Evolutionary conservation across 2,888 invertebrate species (phyloP).

Genomic region (Pristionchus japonicus): DNA sequence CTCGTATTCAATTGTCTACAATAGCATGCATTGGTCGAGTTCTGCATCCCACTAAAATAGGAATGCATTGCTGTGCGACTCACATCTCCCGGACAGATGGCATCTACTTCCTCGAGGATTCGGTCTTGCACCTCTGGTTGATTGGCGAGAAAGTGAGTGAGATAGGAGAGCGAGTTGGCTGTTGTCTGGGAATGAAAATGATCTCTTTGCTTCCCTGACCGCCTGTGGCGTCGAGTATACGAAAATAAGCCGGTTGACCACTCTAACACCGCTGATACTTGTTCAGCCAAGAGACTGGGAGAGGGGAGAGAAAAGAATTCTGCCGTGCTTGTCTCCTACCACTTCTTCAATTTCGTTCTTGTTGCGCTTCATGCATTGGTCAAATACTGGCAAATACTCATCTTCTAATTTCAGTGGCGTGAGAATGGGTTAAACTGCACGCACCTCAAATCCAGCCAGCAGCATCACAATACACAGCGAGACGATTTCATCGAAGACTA

Average conservation of each 20-base stretch:
- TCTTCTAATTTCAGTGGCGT: no score
- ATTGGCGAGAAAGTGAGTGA: constrained; percentile 53
- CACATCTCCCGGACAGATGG: constrained; percentile 51
- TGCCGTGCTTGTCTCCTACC: no score
- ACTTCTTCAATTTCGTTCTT: no score
- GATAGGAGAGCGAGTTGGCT: constrained; percentile 53
- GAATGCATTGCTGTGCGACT: not conserved
- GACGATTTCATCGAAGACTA: constrained; percentile 64
- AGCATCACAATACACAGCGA: constrained; percentile 66
- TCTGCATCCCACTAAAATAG: not conserved
- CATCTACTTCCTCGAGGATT: constrained; percentile 50
- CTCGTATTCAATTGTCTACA: constrained; percentile 62
- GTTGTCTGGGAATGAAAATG: constrained; percentile 76
- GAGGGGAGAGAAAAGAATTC: no score
- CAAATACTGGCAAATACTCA: constrained; percentile 50
- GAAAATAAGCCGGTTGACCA: no score
- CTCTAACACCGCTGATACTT: no score
- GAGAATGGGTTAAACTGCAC: constrained; percentile 72
- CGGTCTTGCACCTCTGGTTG: constrained; percentile 59
- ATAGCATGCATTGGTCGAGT: no score
- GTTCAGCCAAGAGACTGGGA: no score
- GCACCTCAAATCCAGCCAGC: not conserved
- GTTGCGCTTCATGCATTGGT: no score
- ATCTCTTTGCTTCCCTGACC: no score
- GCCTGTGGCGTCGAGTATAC: no score